These are phyloP conservation scores for Drosophila arawakana DNA, from an alignment of 1,140 invertebrate genomes.

Conservation along the genomic window DNA sequence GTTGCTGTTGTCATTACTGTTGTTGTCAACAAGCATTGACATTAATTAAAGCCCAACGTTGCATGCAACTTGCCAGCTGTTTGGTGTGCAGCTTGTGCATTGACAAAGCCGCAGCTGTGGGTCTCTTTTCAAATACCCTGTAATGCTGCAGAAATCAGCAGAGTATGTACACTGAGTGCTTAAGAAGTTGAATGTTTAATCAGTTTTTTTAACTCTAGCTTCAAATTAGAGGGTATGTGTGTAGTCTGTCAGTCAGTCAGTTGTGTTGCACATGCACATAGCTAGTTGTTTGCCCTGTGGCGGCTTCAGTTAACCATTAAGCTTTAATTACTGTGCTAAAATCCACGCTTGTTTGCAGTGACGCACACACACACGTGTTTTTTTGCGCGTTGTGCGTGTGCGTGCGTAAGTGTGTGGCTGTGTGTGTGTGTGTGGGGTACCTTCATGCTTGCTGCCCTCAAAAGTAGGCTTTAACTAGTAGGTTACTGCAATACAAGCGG, in stretches of 20 bases:
- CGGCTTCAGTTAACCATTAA: slow-evolving; percentile 77
- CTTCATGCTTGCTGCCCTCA: slow-evolving; percentile 62
- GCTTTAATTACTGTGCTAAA: slow-evolving; percentile 79
- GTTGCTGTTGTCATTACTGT: slow-evolving; percentile 22
- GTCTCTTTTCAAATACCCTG: slow-evolving; percentile 18
- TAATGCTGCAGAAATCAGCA: neutral
- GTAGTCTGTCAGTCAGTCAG: neutral
- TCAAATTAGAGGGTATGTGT: slow-evolving; percentile 12
- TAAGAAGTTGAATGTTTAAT: neutral
- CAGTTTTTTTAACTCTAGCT: no score
- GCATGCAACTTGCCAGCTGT: slow-evolving; percentile 57
- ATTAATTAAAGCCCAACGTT: slow-evolving; percentile 77
- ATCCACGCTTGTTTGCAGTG: slow-evolving; percentile 72
- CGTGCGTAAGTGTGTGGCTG: slow-evolving; percentile 20
- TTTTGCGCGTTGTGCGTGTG: slow-evolving; percentile 9
- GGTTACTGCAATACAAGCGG: no score
- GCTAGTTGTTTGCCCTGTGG: slow-evolving; percentile 45
- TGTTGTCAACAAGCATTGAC: slow-evolving; percentile 79
- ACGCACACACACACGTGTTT: slow-evolving; percentile 21
- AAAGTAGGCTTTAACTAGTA: slow-evolving; percentile 70
- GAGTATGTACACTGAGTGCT: neutral
- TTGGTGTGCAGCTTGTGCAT: slow-evolving; percentile 18
- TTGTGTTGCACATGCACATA: neutral
- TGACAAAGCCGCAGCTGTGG: slow-evolving; percentile 18
- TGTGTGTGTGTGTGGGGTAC: slow-evolving; percentile 12